Evolutionary conservation across 2,888 invertebrate species (phyloP).

Genomic region (Erebia palarica): DNA sequence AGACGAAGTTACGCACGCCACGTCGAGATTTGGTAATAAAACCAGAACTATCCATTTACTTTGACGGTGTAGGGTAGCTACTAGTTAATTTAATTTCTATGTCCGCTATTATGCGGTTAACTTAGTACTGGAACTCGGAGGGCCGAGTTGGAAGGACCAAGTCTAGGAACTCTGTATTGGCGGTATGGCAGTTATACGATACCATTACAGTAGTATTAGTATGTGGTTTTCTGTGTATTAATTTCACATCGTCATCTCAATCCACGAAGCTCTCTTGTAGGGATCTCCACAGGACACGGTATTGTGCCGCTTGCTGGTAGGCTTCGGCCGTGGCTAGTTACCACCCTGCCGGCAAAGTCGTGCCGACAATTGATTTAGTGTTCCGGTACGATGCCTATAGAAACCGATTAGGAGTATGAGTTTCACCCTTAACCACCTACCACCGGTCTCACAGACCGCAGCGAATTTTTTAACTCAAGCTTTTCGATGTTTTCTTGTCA

Average conservation of each 20-base stretch:
- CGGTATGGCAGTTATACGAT: constrained; percentile 5
- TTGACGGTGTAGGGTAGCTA: not conserved
- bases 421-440: too few species aligned
- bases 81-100: not conserved
- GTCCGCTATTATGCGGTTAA: constrained; percentile 1
- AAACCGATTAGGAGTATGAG: too few species aligned
- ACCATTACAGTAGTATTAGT: not conserved
- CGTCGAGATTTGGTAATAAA: not conserved
- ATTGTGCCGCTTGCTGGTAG: too few species aligned
- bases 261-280: too few species aligned
- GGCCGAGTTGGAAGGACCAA: not conserved
- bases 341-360: too few species aligned
- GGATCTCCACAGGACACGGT: too few species aligned
- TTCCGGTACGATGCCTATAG: too few species aligned
- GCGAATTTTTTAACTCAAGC: too few species aligned
- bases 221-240: not conserved
- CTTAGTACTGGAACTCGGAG: not conserved
- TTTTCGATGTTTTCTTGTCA: too few species aligned
- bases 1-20: not conserved
- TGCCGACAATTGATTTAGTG: too few species aligned
- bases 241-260: not conserved
- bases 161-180: constrained; percentile 11
- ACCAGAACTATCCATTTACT: not conserved
- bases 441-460: too few species aligned
- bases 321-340: too few species aligned